Evolutionary conservation across 2,888 invertebrate genomes (phyloP).

Genomic region (Cephus pulcher): DNA sequence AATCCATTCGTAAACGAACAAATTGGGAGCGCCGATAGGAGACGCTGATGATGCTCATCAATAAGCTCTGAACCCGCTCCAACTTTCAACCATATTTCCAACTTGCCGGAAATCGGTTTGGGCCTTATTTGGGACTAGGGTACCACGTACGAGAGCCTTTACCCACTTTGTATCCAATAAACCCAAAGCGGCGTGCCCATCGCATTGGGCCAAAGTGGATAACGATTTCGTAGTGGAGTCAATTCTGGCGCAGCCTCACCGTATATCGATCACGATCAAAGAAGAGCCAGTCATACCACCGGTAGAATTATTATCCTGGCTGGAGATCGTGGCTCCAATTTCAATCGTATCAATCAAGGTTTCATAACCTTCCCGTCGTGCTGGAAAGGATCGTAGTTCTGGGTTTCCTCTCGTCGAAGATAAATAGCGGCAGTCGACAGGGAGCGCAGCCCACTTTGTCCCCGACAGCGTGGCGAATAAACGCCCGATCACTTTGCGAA

Average conservation of each 20-base stretch:
- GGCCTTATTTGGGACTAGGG: neutral
- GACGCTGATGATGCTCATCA: conserved; percentile 23
- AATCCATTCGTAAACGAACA: conserved; percentile 34
- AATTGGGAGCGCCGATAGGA: conserved; percentile 17
- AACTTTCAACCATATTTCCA: neutral
- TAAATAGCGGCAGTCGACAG: conserved; percentile 52
- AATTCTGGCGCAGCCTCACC: neutral
- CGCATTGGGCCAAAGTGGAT: neutral
- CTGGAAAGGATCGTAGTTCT: conserved; percentile 46
- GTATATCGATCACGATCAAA: neutral
- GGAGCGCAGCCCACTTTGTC: conserved; percentile 56
- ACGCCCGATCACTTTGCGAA: conserved; percentile 51
- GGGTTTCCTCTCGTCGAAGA: conserved; percentile 49
- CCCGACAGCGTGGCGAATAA: conserved; percentile 50
- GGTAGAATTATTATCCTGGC: neutral
- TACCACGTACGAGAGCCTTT: neutral
- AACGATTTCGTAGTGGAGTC: neutral
- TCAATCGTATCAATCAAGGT: conserved; percentile 33
- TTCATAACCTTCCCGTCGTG: conserved; percentile 42
- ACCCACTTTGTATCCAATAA: neutral
- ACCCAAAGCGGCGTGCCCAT: neutral
- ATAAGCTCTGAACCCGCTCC: conserved; percentile 6
- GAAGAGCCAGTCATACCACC: conserved; percentile 27
- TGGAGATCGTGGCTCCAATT: neutral
- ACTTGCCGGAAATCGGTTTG: neutral